Evolutionary conservation across 2,888 invertebrate species (phyloP), one percentile per base, ranked within the genome.

Genomic region (Orthosia gothica): DNA sequence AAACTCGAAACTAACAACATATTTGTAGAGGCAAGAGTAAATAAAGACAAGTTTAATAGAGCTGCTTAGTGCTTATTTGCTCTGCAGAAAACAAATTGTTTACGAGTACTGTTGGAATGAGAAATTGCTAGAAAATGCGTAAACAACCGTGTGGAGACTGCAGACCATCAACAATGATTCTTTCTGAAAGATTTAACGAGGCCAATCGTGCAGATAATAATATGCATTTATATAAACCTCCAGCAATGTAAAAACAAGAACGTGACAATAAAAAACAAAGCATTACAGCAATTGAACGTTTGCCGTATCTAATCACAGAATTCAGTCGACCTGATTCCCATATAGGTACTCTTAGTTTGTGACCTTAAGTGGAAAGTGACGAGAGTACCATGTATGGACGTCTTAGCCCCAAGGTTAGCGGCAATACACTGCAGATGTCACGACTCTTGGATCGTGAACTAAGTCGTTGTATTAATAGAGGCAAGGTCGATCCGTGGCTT

Each of bases 391-490:
- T 91, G 83, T 92, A 91, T 81, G 88, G 91, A 69, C 77, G 86
- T 89, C 88, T 84, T 89, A 88, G 88, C 79, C 49, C 55, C 89
- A 91, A 92, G 91, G 92, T 87, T 89, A 83, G 70, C 73, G 69
- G 81, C 85, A 85, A 84, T 85, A 79, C 85, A 86, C 86, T 84
- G 88, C 90, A 91, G 90, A 91, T 93, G 93, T 91, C 92, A 90
- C 90, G 87, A 87, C 85, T 88, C 88, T 89, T 82, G 87, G 87
- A 86, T 76, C 76, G 83, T 83, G 88, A 82, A 88, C 89, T 85
- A 87, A 85, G 91, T 90, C 91, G 89, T 89, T 82, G 71, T 95
- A 94, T 94, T 92, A 93, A 93, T 94, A 95, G 92, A 88, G 70
- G 85, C 93, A 94, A 95, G 95, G 95, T 91, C 92, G 89, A 76